These are phyloP conservation scores for Rhinolophus sinicus DNA, from an alignment of 2,113 vertebrate genomes.

Conservation along the genomic window DNA sequence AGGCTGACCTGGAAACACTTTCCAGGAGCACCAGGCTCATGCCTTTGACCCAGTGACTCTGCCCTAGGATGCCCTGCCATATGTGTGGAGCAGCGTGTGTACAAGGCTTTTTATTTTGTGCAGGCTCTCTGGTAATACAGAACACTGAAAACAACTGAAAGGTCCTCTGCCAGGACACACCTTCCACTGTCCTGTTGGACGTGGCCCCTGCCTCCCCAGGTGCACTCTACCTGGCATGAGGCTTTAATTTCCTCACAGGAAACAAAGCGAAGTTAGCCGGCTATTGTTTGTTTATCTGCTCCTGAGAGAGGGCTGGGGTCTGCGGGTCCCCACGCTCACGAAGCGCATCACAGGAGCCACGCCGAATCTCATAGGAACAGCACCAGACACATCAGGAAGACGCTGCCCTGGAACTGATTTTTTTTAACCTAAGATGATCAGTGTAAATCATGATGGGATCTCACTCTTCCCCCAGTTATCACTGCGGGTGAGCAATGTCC, in stretches of 20 bases:
- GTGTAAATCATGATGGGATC: background rate
- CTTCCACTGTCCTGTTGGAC: background rate
- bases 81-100: accelerated
- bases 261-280: background rate
- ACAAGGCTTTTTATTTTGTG: background rate
- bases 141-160: background rate
- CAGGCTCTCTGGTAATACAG: background rate
- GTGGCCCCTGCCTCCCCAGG: background rate
- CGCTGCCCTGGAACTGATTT: accelerated
- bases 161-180: background rate
- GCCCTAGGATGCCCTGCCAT: background rate
- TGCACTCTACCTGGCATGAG: background rate
- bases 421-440: background rate
- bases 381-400: background rate
- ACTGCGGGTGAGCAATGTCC: background rate
- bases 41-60: background rate
- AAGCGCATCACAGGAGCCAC: too few relatives aligned
- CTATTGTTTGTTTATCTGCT: background rate
- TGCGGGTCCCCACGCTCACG: accelerated
- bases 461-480: background rate
- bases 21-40: background rate
- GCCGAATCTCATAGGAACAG: background rate
- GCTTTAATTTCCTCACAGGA: background rate
- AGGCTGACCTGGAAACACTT: background rate
- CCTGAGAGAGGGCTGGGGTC: background rate